Evolutionary conservation across 2,888 invertebrate genomes (phyloP), one percentile per base, ranked within the genome.

Genomic region (Scaeva pyrastri): DNA sequence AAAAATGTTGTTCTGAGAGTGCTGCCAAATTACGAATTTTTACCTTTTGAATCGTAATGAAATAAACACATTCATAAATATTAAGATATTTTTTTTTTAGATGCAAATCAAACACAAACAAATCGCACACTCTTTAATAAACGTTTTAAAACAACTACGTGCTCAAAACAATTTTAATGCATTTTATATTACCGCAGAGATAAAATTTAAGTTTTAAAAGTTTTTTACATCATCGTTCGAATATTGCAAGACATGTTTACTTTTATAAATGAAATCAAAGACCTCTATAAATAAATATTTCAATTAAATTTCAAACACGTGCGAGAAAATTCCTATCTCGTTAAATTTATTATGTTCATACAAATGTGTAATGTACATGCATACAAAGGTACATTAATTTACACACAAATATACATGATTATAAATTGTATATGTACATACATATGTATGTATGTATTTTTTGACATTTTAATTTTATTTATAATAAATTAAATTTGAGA

Each of bases 241-340:
- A 52, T n/a, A n/a, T 52, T 52, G 39, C 68, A 39, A 52, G 36
- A 39, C 36, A 52, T 52, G 50, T 52, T 68, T 68, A 68, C 39
- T 52, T 52, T 52, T 52, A 39, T 39, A 68, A 68, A 39, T 64
- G 36, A 64, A 74, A 52, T 75, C 55, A 75, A 75, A 75, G 66
- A 48, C 23, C 23, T 45, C 68, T 76, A 76, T 58, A 60, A 70
- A 70, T 77, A 77, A 70, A 70, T 39, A 68, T 70, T 58, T 58
- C 26, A 58, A 68, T 39, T 39, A 58, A 68, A 68, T 70, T 70
- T 60, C 48, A 58, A 60, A 77, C 76, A 77, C 76, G 76, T 77
- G 76, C 58, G 26, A 31, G 36, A 39, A 21, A 56, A 48, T 68
- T 64, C 26, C 36, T 56, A 23, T 75, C n/a, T 66, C 2, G 8